Conservation (phyloP, 1,140 invertebrate species). For the Orchestia grillus region DNA sequence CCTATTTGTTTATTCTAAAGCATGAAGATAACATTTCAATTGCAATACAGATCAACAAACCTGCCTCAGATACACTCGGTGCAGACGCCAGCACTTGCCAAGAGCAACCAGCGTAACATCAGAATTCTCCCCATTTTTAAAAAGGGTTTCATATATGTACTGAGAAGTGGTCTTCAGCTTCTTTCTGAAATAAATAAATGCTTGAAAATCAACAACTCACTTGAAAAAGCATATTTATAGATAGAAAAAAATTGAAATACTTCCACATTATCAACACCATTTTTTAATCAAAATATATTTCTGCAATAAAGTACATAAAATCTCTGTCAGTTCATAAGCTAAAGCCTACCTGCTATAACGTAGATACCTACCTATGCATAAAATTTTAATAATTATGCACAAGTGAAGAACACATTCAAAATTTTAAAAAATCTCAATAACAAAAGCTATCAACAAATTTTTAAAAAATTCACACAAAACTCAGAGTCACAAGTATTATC, state of each 20-base stretch:
- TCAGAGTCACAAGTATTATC: not conserved
- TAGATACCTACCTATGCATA: too few species aligned
- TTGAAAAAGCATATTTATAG: not conserved
- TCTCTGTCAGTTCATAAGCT: too few species aligned
- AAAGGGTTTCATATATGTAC: constrained; percentile 85
- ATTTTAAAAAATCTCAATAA: not conserved
- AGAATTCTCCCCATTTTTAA: constrained; percentile 82
- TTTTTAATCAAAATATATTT: too few species aligned
- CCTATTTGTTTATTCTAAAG: not conserved
- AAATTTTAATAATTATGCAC: not conserved
- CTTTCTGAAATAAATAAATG: constrained; percentile 74
- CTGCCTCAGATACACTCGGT: constrained; percentile 76
- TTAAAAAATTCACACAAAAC: not conserved
- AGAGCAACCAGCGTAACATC: constrained; percentile 83
- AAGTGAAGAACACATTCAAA: not conserved
- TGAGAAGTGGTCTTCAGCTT: constrained; percentile 79
- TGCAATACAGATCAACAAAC: not conserved
- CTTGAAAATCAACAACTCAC: not conserved
- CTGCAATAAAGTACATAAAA: too few species aligned
- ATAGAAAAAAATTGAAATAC: too few species aligned
- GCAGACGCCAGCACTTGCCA: constrained; percentile 81
- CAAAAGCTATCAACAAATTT: not conserved
- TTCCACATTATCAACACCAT: too few species aligned
- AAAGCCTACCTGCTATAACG: too few species aligned
- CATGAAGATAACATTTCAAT: too few species aligned